Percentiles rank a stretch among this genome's conserved stretches.
Conservation (phyloP, 2,888 invertebrate genomes). For the Dermolepida albohirtum region DNA sequence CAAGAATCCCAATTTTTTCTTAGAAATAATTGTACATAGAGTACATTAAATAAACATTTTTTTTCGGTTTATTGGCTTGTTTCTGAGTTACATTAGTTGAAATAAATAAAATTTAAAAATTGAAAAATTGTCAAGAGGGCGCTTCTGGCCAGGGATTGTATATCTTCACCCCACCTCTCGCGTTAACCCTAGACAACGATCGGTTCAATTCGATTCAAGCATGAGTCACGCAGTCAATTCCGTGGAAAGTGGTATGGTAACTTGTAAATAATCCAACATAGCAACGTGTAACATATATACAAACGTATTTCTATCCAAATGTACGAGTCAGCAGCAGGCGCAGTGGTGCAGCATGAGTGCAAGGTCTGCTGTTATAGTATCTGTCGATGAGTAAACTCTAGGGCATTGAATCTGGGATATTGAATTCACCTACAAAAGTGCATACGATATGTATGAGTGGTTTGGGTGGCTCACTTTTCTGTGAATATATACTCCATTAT, state of each 20-base stretch:
- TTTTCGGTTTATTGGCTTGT: too few relatives aligned
- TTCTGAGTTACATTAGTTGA: too few relatives aligned
- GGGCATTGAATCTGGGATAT: conserved; percentile 43
- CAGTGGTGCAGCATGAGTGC: conserved; percentile 40
- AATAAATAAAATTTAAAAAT: too few relatives aligned
- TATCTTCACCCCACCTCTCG: neutral
- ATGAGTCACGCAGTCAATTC: conserved; percentile 1
- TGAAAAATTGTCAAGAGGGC: too few relatives aligned
- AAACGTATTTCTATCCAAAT: neutral
- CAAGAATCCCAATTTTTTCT: too few relatives aligned
- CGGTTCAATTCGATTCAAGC: conserved; percentile 1
- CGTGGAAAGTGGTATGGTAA: neutral
- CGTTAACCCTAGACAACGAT: neutral
- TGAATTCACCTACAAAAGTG: too few relatives aligned
- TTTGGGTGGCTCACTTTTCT: too few relatives aligned
- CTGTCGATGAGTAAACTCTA: conserved; percentile 41
- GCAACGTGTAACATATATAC: neutral
- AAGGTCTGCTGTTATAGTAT: conserved; percentile 43
- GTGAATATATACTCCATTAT: neutral
- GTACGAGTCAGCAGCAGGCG: neutral
- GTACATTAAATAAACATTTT: too few relatives aligned
- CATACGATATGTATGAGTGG: too few relatives aligned
- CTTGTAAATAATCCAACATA: conserved; percentile 1
- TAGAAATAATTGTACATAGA: too few relatives aligned
- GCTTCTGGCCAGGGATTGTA: too few relatives aligned